Conservation (phyloP, 2,888 invertebrate genomes). For the Rapana venosa region DNA sequence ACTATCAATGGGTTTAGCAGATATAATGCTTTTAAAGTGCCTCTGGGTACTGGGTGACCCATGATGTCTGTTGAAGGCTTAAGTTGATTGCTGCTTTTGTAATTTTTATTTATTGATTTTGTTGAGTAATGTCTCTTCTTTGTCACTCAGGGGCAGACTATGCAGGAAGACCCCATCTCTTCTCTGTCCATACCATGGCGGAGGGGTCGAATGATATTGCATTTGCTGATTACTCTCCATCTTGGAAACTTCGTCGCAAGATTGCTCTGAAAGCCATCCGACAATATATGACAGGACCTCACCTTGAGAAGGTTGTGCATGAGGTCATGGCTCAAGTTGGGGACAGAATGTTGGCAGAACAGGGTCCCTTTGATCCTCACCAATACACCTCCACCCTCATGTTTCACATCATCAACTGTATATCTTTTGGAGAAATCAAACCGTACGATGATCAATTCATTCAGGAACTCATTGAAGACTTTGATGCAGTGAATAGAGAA, state of each 20-base stretch:
- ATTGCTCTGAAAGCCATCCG: conserved; percentile 19
- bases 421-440: conserved; percentile 39
- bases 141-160: background rate
- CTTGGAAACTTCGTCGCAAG: conserved; percentile 5
- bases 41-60: too few relatives aligned
- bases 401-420: conserved; percentile 29
- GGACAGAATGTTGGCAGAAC: conserved; percentile 24
- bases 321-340: background rate
- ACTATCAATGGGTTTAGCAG: too few relatives aligned
- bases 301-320: conserved; percentile 18
- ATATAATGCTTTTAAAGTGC: too few relatives aligned
- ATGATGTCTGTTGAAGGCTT: too few relatives aligned
- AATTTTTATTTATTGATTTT: too few relatives aligned
- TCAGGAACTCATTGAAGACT: background rate
- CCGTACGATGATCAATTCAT: conserved; percentile 34
- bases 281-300: conserved; percentile 17
- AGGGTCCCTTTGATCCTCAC: conserved; percentile 35
- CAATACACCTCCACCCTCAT: conserved; percentile 9
- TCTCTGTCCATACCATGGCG: background rate
- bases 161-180: background rate
- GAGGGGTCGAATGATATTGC: background rate
- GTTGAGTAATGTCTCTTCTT: too few relatives aligned
- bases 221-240: background rate
- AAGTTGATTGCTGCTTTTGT: too few relatives aligned
- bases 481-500: background rate